These are phyloP conservation scores for Oryzias celebensis DNA, from an alignment of 2,113 vertebrate species.

Conservation along the genomic window DNA sequence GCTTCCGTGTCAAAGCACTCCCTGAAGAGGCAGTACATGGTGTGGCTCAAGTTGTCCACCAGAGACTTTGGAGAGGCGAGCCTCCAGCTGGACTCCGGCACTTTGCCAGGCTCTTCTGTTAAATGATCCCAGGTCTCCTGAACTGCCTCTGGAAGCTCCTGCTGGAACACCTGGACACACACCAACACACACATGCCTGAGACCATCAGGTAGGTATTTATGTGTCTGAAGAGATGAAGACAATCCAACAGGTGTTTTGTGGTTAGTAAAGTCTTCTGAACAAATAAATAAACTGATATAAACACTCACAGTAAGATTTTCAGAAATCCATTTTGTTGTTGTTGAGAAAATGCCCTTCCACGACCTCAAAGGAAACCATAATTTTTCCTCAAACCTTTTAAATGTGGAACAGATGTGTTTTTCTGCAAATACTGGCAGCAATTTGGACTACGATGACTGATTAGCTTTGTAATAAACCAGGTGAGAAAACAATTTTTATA, in stretches of 20 bases:
- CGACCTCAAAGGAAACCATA: not conserved
- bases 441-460: too few relatives aligned
- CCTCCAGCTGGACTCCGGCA: constrained; percentile 59
- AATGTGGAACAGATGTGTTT: too few relatives aligned
- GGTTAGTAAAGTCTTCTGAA: too few relatives aligned
- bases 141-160: constrained; percentile 61
- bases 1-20: constrained; percentile 63
- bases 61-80: constrained; percentile 73
- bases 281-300: not conserved
- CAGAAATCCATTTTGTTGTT: not conserved
- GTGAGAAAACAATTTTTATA: too few relatives aligned
- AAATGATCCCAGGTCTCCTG: constrained; percentile 64
- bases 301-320: not conserved
- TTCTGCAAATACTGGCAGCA: too few relatives aligned
- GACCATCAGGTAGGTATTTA: not conserved
- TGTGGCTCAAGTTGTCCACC: constrained; percentile 75
- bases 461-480: too few relatives aligned
- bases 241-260: not conserved
- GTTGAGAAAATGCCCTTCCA: not conserved
- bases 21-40: constrained; percentile 76
- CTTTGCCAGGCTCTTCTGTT: constrained; percentile 50
- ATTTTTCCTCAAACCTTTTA: too few relatives aligned
- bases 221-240: not conserved
- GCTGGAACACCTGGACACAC: constrained; percentile 56
- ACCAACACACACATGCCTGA: not conserved